These are phyloP conservation scores for Natrix natrix DNA, from an alignment of 2,797 vertebrate species.

Conservation along the genomic window DNA sequence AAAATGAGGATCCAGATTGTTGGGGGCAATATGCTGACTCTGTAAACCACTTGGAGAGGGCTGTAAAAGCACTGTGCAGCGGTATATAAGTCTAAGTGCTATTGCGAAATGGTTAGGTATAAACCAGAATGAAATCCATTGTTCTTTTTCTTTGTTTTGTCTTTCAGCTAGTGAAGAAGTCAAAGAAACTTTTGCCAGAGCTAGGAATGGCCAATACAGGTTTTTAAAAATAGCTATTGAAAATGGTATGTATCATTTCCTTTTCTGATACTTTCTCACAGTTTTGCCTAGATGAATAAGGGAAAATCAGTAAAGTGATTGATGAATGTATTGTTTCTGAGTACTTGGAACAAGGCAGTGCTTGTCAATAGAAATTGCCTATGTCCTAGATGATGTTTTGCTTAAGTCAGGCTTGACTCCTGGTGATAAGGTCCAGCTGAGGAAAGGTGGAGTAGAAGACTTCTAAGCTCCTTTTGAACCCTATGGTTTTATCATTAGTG, in stretches of 20 bases:
- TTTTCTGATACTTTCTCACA: conserved; percentile 1
- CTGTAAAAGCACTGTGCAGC: no score
- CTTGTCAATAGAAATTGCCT: neutral
- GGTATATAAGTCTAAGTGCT: no score
- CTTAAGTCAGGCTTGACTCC: neutral
- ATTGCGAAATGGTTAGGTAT: neutral
- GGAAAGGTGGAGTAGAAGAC: neutral
- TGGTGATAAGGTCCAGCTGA: neutral
- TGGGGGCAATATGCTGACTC: no score
- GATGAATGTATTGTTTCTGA: neutral
- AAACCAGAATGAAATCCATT: conserved; percentile 17
- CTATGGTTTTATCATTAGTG: neutral
- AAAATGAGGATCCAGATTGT: no score
- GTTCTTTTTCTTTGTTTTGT: conserved; percentile 53
- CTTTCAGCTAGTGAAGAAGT: conserved; percentile 84
- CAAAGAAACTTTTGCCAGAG: conserved; percentile 87
- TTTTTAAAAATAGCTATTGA: conserved; percentile 91
- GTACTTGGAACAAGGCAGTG: neutral
- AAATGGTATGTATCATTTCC: conserved; percentile 79
- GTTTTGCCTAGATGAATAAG: conserved; percentile 14
- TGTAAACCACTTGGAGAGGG: no score
- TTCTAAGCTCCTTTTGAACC: neutral
- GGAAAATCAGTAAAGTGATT: neutral
- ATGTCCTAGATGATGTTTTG: neutral
- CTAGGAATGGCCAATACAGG: conserved; percentile 88